phyloP scores from a whole-genome alignment of 2,888 invertebrate genomes.

The Malachius bipustulatus region DNA sequence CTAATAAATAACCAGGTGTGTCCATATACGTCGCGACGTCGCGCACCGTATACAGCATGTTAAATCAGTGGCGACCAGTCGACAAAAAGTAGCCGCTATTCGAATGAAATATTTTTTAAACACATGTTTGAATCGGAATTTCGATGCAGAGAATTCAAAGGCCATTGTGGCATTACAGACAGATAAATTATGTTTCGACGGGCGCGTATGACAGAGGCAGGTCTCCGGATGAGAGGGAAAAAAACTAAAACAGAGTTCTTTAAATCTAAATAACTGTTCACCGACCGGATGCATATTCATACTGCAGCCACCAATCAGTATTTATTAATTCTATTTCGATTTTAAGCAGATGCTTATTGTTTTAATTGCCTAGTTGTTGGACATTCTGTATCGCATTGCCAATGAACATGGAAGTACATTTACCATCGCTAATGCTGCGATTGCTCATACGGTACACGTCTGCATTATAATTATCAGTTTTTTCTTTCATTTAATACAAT shows the following conservation, averaged over 20 bases:
- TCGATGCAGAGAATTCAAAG: conserved; percentile 35
- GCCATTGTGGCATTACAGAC: conserved; percentile 38
- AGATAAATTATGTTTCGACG: conserved; percentile 39
- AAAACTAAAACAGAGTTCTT: conserved; percentile 21
- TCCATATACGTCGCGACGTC: conserved; percentile 25
- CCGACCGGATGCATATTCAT: conserved; percentile 27
- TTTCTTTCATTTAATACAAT: no score
- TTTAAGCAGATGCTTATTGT: conserved; percentile 19
- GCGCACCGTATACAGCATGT: conserved; percentile 22
- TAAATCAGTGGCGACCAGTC: conserved; percentile 27
- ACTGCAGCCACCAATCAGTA: conserved; percentile 14
- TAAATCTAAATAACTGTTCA: conserved; percentile 33
- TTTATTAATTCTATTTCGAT: conserved; percentile 23
- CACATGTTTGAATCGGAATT: conserved; percentile 38
- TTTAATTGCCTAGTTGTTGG: conserved; percentile 22
- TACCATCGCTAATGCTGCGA: no score
- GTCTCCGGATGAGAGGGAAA: conserved; percentile 17
- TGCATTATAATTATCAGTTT: no score
- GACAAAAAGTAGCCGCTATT: conserved; percentile 33
- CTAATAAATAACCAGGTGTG: conserved; percentile 24
- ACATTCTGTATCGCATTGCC: no score
- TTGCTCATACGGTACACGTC: no score
- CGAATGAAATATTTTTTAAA: conserved; percentile 39
- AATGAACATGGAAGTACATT: no score
- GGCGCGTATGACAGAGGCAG: conserved; percentile 38